A percentile compares a stretch with the other conserved stretches of the same genome.
phyloP scores from a whole-genome alignment of 2,113 vertebrate species.

The Ptyas mucosa region DNA sequence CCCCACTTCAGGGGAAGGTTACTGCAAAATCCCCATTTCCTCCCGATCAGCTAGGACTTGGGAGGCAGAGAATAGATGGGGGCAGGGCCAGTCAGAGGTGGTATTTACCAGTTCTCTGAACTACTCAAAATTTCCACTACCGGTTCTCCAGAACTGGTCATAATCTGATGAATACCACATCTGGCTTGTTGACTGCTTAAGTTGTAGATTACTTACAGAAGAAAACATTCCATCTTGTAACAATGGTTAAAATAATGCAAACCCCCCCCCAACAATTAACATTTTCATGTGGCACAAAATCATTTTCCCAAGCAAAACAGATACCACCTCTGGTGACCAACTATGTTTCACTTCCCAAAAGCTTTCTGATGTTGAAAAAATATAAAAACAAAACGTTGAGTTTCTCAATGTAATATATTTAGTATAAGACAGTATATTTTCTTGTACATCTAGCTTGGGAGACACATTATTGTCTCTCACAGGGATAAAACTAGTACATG shows the following conservation, averaged over 20 bases:
- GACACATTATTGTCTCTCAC: constrained; percentile 32
- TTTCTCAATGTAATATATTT: background rate
- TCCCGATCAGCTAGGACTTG: no score
- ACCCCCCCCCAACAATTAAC: background rate
- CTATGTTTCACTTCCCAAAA: background rate
- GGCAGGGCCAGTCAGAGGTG: no score
- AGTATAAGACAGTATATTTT: constrained; percentile 30
- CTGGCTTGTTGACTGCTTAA: background rate
- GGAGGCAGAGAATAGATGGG: no score
- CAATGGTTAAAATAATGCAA: background rate
- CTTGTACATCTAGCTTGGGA: constrained; percentile 47
- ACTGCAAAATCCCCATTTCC: no score
- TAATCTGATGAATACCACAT: no score
- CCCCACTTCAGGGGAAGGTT: no score
- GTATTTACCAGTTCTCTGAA: no score
- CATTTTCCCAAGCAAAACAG: background rate
- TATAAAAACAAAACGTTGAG: background rate
- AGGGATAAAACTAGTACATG: constrained; percentile 41
- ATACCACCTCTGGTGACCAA: background rate
- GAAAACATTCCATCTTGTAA: background rate
- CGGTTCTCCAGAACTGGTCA: no score
- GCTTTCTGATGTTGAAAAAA: background rate
- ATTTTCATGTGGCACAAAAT: background rate
- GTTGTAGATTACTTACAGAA: background rate
- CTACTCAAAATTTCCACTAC: no score